Evolutionary conservation across 2,797 vertebrate genomes (phyloP), one percentile per base, ranked within the genome.

Genomic region (Pantherophis vulpinus): DNA sequence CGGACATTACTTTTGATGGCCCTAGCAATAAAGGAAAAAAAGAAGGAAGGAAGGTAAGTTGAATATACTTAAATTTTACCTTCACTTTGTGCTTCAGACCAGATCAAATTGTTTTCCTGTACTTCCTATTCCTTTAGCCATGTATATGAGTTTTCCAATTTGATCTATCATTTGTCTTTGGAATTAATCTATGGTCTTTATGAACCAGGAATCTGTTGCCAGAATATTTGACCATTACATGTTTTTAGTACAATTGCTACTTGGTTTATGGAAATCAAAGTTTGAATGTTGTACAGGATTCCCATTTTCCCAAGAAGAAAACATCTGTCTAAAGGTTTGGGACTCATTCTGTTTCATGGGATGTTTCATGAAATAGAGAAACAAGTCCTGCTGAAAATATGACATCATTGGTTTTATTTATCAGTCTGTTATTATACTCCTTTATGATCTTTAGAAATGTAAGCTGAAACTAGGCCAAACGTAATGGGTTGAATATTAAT

Each of bases 401-500:
- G 11, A 58, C 66, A 86, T 89, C 70, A 91, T 58, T 91, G 32
- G 27, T 63, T 93, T 63, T 59, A 27, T 89, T 89, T 89, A 54
- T 37, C 74, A 56, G 63, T 58, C 54, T 83, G 66, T 88, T 88
- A 91, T 89, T 91, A 91, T 91, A 89, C 59, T 93, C 70, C 87
- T 91, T 91, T 93, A 86, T 91, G 70, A 91, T 70, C 56, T 93
- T 91, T 89, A 66, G 55, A 93, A 91, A 83, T 91, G 32, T 51
- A 91, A 89, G 59, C 66, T 89, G 91, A 91, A 91, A 86, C 86
- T 51, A 83, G 47, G 60, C 66, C 11, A 51, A 89, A 91, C 51
- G 47, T 93, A 86, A 91, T 93, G 89, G 93, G n/a, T 74, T 93
- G 51, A 91, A 93, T 93, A 93, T 93, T 91, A 91, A 37, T 91